Evolutionary conservation across 2,797 vertebrate species (phyloP).

Genomic region (Lepilemur septentrionalis): DNA sequence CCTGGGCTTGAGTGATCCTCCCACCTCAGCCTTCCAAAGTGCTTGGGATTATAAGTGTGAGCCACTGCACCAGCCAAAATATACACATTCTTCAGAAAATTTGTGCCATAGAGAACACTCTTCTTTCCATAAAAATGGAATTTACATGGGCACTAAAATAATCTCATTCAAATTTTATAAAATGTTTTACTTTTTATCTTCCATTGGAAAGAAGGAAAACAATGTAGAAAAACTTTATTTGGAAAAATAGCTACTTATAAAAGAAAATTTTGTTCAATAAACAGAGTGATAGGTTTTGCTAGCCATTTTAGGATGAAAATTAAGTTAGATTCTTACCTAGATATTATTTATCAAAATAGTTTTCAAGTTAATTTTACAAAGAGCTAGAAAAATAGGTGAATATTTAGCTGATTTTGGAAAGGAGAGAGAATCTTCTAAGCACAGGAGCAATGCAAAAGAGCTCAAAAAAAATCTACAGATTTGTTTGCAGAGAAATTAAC

Average conservation of each 20-base stretch:
- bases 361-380: constrained; percentile 25
- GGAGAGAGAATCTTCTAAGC: background rate
- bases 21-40: too few relatives aligned
- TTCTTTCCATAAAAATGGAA: background rate
- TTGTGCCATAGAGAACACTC: background rate
- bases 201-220: background rate
- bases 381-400: background rate
- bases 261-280: background rate
- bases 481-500: background rate
- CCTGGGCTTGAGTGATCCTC: too few relatives aligned
- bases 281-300: background rate
- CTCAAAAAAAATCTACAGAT: background rate
- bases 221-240: background rate
- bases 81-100: background rate
- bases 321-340: background rate
- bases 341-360: background rate
- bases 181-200: background rate
- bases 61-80: background rate
- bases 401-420: background rate
- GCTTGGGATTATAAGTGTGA: too few relatives aligned
- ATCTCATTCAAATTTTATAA: background rate
- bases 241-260: constrained; percentile 8
- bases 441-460: background rate
- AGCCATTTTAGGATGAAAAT: background rate
- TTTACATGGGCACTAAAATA: background rate